A percentile compares a stretch with the other conserved stretches of the same genome.
Conservation (phyloP, 2,888 invertebrate genomes). For the Ethmia dodecea region DNA sequence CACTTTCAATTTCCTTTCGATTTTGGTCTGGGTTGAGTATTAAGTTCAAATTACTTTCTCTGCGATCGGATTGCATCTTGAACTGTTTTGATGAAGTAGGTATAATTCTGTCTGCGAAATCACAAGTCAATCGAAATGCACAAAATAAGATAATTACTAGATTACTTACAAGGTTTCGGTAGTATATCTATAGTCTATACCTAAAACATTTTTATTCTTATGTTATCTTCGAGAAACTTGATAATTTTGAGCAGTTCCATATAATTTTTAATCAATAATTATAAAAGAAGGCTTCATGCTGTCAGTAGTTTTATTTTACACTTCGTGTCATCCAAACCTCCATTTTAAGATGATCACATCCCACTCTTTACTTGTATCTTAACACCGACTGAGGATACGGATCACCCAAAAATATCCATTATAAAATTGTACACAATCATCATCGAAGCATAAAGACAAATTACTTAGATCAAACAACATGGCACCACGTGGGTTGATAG, state of each 20-base stretch:
- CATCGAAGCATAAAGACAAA: slow-evolving; percentile 61
- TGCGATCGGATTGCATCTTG: slow-evolving; percentile 51
- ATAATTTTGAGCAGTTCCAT: no score
- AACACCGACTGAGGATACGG: slow-evolving; percentile 2
- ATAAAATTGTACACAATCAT: slow-evolving; percentile 39
- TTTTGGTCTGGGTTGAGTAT: slow-evolving; percentile 44
- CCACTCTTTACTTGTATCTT: not conserved
- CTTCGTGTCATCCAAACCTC: no score
- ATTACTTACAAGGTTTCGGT: no score
- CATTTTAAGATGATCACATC: not conserved
- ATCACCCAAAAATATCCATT: slow-evolving; percentile 15
- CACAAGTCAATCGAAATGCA: not conserved
- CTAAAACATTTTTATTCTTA: not conserved
- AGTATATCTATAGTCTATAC: no score
- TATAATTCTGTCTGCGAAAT: not conserved
- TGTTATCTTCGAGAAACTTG: no score
- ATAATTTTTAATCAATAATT: no score
- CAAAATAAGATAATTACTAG: no score
- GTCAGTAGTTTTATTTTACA: no score
- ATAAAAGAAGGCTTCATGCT: no score
- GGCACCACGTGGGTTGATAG: slow-evolving; percentile 69
- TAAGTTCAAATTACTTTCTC: slow-evolving; percentile 64
- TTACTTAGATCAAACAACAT: slow-evolving; percentile 55
- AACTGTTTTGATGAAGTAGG: not conserved
- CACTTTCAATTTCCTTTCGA: slow-evolving; percentile 64